A percentile compares a stretch with the other conserved stretches of the same genome.
phyloP scores from a whole-genome alignment of 2,113 vertebrate genomes.

The Miniopterus natalensis region DNA sequence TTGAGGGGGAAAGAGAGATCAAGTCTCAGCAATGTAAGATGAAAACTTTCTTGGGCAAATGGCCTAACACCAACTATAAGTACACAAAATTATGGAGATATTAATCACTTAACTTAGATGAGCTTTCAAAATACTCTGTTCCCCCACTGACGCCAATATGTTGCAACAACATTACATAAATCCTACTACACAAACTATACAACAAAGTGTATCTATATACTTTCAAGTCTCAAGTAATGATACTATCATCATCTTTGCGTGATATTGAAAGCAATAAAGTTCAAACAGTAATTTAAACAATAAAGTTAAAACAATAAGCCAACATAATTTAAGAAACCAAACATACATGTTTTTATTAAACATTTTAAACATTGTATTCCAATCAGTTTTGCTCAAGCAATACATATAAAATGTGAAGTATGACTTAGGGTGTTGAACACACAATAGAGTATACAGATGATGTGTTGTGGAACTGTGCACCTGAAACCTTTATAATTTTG shows the following conservation, averaged over 20 bases:
- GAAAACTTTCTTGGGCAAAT: not conserved
- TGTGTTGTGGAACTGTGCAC: not conserved
- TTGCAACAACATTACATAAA: constrained; percentile 9
- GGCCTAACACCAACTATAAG: not conserved
- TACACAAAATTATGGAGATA: not conserved
- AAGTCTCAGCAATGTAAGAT: not conserved
- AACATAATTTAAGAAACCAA: constrained; percentile 19
- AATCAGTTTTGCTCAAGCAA: not conserved
- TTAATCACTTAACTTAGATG: not conserved
- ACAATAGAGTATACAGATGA: not conserved
- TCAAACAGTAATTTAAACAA: not conserved
- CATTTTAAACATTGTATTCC: not conserved
- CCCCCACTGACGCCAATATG: not conserved
- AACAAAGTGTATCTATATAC: not conserved
- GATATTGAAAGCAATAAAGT: constrained; percentile 30
- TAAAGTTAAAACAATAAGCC: not conserved
- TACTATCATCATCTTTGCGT: not conserved
- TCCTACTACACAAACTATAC: not conserved
- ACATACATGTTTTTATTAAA: constrained; percentile 11
- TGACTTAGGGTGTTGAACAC: not conserved
- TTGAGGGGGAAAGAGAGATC: not conserved
- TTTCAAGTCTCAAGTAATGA: constrained; percentile 27
- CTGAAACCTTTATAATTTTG: not conserved
- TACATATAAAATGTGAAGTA: not conserved
- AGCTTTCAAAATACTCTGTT: constrained; percentile 31